These are phyloP conservation scores for Ernsta delagoae DNA, from an alignment of 2,888 invertebrate genomes.

Conservation along the genomic window DNA sequence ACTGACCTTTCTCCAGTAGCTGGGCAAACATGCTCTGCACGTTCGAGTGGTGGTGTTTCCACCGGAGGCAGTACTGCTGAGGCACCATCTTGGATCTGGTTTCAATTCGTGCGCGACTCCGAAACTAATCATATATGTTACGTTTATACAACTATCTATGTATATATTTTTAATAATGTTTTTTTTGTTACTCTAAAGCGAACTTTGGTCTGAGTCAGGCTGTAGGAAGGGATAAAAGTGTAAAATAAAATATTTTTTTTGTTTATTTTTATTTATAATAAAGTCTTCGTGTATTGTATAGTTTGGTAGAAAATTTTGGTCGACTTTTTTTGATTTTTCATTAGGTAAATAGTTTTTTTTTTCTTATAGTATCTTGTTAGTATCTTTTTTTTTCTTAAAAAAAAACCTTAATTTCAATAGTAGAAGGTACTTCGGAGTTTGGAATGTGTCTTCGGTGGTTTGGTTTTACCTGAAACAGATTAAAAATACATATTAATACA, in stretches of 20 bases:
- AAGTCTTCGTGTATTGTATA: slow-evolving; percentile 28
- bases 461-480: slow-evolving; percentile 45
- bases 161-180: neutral
- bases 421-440: slow-evolving; percentile 41
- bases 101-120: slow-evolving; percentile 1
- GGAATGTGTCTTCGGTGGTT: slow-evolving; percentile 48
- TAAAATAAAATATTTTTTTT: slow-evolving; percentile 1
- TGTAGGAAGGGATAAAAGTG: slow-evolving; percentile 38
- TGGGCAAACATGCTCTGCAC: slow-evolving; percentile 95
- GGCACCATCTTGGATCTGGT: slow-evolving; percentile 86
- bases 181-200: slow-evolving; percentile 39
- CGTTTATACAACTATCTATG: too few relatives aligned
- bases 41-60: slow-evolving; percentile 97
- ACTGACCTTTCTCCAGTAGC: slow-evolving; percentile 88
- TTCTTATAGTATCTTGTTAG: neutral
- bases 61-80: slow-evolving; percentile 96
- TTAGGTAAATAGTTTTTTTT: slow-evolving; percentile 22
- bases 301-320: slow-evolving; percentile 68
- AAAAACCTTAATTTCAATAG: slow-evolving; percentile 38
- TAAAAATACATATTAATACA: too few relatives aligned
- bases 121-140: neutral
- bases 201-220: slow-evolving; percentile 65
- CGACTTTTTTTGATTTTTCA: slow-evolving; percentile 41
- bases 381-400: neutral
- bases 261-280: neutral